Conservation (phyloP, 2,797 vertebrate genomes). For the Aeoliscus strigatus region DNA sequence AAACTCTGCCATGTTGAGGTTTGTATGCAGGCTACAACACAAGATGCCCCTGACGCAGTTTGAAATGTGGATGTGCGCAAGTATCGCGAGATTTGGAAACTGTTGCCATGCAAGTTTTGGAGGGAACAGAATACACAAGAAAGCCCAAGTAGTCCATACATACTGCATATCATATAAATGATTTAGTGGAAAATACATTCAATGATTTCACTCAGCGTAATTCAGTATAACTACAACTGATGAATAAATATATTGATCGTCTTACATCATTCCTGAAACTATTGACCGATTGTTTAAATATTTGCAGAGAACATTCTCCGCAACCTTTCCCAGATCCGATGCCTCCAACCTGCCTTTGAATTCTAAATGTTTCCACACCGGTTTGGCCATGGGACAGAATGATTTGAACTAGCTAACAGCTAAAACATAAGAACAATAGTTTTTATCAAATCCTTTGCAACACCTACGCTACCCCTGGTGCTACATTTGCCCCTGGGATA, state of each 20-base stretch:
- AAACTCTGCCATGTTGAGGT: slow-evolving; percentile 62
- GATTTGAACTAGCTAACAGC: too few species aligned
- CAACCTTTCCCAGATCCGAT: too few species aligned
- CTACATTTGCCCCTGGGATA: too few species aligned
- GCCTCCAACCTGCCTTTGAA: too few species aligned
- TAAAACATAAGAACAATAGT: too few species aligned
- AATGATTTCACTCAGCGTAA: slow-evolving; percentile 8
- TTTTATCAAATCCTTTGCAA: too few species aligned
- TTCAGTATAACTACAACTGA: too few species aligned
- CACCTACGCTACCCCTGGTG: too few species aligned
- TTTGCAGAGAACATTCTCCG: too few species aligned
- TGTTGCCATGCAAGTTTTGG: slow-evolving; percentile 51
- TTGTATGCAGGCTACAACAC: slow-evolving; percentile 22
- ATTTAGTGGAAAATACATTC: slow-evolving; percentile 5
- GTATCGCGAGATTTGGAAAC: slow-evolving; percentile 50
- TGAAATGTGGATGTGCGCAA: slow-evolving; percentile 34
- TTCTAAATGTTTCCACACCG: too few species aligned
- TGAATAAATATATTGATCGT: slow-evolving; percentile 39
- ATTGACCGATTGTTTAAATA: slow-evolving; percentile 40
- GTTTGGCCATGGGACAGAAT: too few species aligned
- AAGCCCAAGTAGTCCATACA: too few species aligned
- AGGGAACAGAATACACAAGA: slow-evolving; percentile 5
- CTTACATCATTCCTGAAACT: slow-evolving; percentile 26
- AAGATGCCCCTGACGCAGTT: slow-evolving; percentile 59
- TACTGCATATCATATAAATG: background rate